phyloP scores from a whole-genome alignment of 2,888 invertebrate species.

The Ganaspis brasiliensis region DNA sequence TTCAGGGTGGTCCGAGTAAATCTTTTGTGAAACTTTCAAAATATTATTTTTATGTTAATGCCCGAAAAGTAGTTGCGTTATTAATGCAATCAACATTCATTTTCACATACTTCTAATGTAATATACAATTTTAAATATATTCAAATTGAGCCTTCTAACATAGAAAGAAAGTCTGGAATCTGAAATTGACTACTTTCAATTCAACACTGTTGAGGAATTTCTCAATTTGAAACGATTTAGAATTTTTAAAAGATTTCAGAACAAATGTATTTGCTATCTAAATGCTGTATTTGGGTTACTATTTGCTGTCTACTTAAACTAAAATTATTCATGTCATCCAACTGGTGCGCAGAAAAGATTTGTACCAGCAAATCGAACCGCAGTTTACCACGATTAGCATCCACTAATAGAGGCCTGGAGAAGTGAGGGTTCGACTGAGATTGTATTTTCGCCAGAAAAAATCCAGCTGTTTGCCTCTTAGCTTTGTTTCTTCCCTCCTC shows the following conservation, averaged over 20 bases:
- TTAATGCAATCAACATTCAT: too few relatives aligned
- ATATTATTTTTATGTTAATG: conserved; percentile 2
- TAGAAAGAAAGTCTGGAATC: too few relatives aligned
- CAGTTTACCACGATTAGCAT: conserved; percentile 3
- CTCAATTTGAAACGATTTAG: too few relatives aligned
- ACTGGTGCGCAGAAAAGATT: neutral
- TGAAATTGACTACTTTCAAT: neutral
- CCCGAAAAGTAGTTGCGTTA: neutral
- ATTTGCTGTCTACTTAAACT: too few relatives aligned
- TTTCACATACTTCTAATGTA: too few relatives aligned
- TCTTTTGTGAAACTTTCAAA: conserved; percentile 4
- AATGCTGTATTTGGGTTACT: too few relatives aligned
- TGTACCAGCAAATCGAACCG: neutral
- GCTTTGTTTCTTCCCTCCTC: conserved; percentile 17
- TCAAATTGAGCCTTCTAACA: too few relatives aligned
- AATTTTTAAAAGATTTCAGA: too few relatives aligned
- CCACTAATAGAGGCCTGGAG: neutral
- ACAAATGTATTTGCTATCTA: too few relatives aligned
- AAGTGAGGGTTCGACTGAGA: neutral
- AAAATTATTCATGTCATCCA: neutral
- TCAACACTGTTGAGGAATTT: too few relatives aligned
- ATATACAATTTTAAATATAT: neutral
- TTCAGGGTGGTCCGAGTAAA: conserved; percentile 9
- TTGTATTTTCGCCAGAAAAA: neutral
- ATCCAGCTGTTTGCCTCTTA: conserved; percentile 2